These are phyloP conservation scores for Bambusicola thoracicus DNA, from an alignment of 2,113 vertebrate species.

Conservation along the genomic window DNA sequence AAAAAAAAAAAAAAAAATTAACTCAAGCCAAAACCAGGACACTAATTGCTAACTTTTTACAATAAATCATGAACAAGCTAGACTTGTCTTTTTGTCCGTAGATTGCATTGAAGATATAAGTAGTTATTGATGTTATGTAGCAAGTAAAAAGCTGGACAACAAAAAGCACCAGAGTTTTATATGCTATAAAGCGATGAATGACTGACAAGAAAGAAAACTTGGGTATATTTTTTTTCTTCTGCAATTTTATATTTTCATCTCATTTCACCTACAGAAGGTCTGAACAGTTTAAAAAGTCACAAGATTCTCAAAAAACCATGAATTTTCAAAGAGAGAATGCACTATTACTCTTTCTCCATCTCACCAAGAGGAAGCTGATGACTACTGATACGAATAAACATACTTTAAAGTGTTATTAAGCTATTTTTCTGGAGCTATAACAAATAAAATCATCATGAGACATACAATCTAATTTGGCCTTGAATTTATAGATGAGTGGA, in stretches of 20 bases:
- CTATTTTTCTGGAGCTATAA: not conserved
- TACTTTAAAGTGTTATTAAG: not conserved
- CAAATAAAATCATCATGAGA: not conserved
- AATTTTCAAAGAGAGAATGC: not conserved
- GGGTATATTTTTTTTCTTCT: not conserved
- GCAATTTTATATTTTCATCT: not conserved
- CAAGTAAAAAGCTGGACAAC: not conserved
- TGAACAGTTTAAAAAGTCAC: not conserved
- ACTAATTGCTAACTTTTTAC: slow-evolving; percentile 11
- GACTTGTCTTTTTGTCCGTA: not conserved
- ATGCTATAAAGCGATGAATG: not conserved
- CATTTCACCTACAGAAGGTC: not conserved
- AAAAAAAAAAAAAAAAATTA: not conserved
- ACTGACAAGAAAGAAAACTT: not conserved
- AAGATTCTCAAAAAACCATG: not conserved
- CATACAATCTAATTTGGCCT: not conserved
- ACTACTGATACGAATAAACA: not conserved
- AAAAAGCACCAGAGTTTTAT: not conserved
- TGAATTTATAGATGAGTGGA: slow-evolving; percentile 49
- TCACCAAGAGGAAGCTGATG: not conserved
- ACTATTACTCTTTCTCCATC: not conserved
- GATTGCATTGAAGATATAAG: slow-evolving; percentile 27
- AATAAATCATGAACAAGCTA: slow-evolving; percentile 32
- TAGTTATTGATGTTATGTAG: slow-evolving; percentile 18
- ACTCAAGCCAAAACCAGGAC: not conserved